Evolutionary conservation across 2,113 vertebrate species (phyloP), one percentile per base, ranked within the genome.

Genomic region (Neodontobutis hainanensis): DNA sequence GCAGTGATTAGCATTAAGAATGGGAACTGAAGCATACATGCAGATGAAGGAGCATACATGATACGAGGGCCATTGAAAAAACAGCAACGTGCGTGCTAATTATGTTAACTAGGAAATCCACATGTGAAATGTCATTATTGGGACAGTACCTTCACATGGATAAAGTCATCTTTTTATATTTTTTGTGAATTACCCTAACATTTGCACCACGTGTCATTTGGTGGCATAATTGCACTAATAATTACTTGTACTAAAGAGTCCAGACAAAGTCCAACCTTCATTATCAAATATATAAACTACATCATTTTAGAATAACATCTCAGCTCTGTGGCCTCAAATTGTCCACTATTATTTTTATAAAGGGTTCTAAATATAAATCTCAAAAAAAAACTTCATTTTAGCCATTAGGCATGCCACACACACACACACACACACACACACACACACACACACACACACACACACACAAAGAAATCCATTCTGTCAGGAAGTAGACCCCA

Each of bases 1-100:
- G 51, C 38, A 71, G 70, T 47, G 11, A 75, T 74, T 66, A 55
- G 43, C 49, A 64, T 79, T 68, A 69, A 59, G 57, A 72, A 64
- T 49, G 52, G 34, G 34, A 48, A 45, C 15, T 27, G 14, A 48
- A 44, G 51, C 50, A 61, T 45, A 48, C 40, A 12, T 36, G 34
- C 42, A 38, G 32, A 42, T 40, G 36, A 32, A 27, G 60, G 11
- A 40, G 57, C 52, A 60, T 53, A 53, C 11, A 1, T 12, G 14
- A 16, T 9, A 15, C 58, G 68, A 12, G 19, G n/a, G 14, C 55
- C n/a, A 11, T 6, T 40, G 6, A 76, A 64, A 4, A 11, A 12
- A 1, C 56, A 36, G 51, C 11, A 12, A 46, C 51, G 15, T 48
- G 35, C 46, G 14, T n/a, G 16, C 4, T 11, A 5, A 35, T 35